phyloP scores from a whole-genome alignment of 2,797 vertebrate genomes.

The Sciurus carolinensis region DNA sequence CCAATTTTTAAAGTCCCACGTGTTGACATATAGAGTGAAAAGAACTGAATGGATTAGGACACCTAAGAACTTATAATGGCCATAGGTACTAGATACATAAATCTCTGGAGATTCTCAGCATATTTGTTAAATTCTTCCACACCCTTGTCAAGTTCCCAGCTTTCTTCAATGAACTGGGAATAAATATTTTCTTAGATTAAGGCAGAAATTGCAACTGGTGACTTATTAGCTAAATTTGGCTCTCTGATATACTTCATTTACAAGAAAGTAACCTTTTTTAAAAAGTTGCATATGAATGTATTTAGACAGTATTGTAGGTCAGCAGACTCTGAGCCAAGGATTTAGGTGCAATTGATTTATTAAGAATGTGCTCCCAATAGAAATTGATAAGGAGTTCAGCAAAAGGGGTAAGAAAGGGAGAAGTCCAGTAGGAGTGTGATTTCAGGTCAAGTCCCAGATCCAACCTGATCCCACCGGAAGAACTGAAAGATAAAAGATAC shows the following conservation, averaged over 20 bases:
- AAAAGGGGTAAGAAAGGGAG: background rate
- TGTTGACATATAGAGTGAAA: slow-evolving; percentile 52
- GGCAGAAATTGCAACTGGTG: slow-evolving; percentile 11
- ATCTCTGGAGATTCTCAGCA: slow-evolving; percentile 1
- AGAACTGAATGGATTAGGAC: slow-evolving; percentile 36
- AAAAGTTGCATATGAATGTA: background rate
- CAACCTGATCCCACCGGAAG: background rate
- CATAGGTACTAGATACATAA: background rate
- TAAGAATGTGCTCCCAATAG: background rate
- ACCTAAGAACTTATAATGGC: background rate
- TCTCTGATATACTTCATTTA: background rate
- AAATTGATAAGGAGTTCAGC: background rate
- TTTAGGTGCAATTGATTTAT: background rate
- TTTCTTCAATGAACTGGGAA: slow-evolving; percentile 25
- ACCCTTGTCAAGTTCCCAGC: background rate
- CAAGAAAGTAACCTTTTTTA: background rate
- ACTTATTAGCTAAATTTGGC: slow-evolving; percentile 9
- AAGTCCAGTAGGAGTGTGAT: background rate
- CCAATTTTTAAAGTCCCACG: slow-evolving; percentile 29
- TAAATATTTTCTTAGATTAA: slow-evolving; percentile 30
- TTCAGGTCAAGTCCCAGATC: background rate
- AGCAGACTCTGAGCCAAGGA: slow-evolving; percentile 9
- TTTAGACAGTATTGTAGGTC: background rate
- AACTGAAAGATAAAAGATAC: background rate
- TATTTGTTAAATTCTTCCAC: slow-evolving; percentile 24